Evolutionary conservation across 2,113 vertebrate genomes (phyloP).

Genomic region (Tetraodon nigroviridis): DNA sequence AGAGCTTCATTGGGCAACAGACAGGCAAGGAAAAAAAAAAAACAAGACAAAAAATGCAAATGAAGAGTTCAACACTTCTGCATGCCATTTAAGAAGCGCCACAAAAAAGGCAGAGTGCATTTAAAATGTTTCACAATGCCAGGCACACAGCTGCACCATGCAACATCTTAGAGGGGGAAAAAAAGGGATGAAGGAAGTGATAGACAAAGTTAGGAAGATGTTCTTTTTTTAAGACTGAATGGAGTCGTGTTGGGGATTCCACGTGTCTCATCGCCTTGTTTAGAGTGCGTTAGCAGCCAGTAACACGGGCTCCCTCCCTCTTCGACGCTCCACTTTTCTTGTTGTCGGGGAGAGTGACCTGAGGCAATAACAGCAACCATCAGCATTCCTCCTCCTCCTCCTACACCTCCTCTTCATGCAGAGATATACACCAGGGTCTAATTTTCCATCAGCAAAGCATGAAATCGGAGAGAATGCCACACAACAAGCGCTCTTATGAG

Average conservation of each 20-base stretch:
- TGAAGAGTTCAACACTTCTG: slow-evolving; percentile 45
- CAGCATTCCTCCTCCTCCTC: slow-evolving; percentile 83
- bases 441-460: slow-evolving; percentile 98
- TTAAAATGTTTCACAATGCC: slow-evolving; percentile 67
- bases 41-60: slow-evolving; percentile 71
- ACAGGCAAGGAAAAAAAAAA: slow-evolving; percentile 56
- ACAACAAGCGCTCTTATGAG: slow-evolving; percentile 84
- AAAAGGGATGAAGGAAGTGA: slow-evolving; percentile 29
- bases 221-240: slow-evolving; percentile 59
- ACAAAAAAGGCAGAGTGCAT: slow-evolving; percentile 47
- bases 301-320: slow-evolving; percentile 76
- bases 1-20: slow-evolving; percentile 72
- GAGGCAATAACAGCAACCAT: slow-evolving; percentile 86
- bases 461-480: slow-evolving; percentile 92
- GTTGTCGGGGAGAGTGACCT: slow-evolving; percentile 94
- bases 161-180: slow-evolving; percentile 41
- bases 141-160: slow-evolving; percentile 65
- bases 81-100: slow-evolving; percentile 59
- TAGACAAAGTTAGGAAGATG: slow-evolving; percentile 30
- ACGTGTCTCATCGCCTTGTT: slow-evolving; percentile 82
- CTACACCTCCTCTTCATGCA: slow-evolving; percentile 86
- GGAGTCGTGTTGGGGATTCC: slow-evolving; percentile 80
- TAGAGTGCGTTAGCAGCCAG: slow-evolving; percentile 92
- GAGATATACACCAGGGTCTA: slow-evolving; percentile 87
- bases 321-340: slow-evolving; percentile 89